A percentile compares a stretch with the other conserved stretches of the same genome.
phyloP scores from a whole-genome alignment of 2,797 vertebrate genomes.

The Myiotriccus ornatus region DNA sequence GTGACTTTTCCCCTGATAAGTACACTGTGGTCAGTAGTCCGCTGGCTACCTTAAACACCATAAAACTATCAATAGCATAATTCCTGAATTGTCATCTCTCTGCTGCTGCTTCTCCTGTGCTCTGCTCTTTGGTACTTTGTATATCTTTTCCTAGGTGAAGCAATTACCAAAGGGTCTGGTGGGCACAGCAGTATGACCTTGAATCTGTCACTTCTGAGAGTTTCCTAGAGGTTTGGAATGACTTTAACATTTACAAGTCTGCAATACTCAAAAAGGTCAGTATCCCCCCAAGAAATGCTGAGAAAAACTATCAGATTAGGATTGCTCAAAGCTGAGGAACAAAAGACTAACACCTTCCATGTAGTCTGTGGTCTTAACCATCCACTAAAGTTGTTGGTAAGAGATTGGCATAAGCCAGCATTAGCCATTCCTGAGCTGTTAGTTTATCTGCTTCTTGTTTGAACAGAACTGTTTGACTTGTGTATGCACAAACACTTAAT shows the following conservation, averaged over 20 bases:
- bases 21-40: neutral
- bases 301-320: neutral
- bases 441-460: neutral
- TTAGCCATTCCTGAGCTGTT: neutral
- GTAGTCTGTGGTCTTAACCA: neutral
- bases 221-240: neutral
- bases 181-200: neutral
- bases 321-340: neutral
- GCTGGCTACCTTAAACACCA: neutral
- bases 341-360: neutral
- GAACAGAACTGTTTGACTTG: neutral
- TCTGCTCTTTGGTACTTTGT: neutral
- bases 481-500: neutral
- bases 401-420: neutral
- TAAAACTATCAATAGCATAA: neutral
- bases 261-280: neutral
- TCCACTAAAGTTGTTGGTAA: neutral
- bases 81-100: neutral
- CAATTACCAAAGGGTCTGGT: neutral
- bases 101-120: neutral
- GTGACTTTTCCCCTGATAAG: neutral
- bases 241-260: neutral
- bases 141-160: neutral
- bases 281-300: neutral
- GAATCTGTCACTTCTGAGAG: neutral